Evolutionary conservation across 2,888 invertebrate genomes (phyloP).

Genomic region (Choreutis nemorana): DNA sequence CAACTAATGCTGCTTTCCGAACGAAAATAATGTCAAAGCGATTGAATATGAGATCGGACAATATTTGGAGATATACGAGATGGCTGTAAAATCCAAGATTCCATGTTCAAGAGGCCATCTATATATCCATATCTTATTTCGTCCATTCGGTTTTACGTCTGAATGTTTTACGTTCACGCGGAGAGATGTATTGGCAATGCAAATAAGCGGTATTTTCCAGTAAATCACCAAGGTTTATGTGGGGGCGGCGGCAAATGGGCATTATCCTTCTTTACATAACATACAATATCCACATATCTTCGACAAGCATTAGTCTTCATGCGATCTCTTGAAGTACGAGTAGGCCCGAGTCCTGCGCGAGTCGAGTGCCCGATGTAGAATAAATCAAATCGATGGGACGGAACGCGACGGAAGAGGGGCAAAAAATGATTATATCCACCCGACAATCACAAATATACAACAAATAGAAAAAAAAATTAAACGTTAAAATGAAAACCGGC

Average conservation of each 20-base stretch:
- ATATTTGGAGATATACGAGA: conserved; percentile 37
- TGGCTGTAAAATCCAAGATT: conserved; percentile 43
- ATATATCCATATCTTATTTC: conserved; percentile 50
- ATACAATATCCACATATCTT: conserved; percentile 36
- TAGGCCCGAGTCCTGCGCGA: conserved; percentile 19
- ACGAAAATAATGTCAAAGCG: conserved; percentile 22
- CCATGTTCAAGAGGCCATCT: conserved; percentile 36
- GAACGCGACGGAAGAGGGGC: conserved; percentile 34
- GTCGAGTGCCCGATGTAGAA: conserved; percentile 20
- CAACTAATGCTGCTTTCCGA: neutral
- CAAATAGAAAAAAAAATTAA: conserved; percentile 49
- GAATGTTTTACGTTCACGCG: conserved; percentile 34
- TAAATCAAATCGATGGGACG: conserved; percentile 42
- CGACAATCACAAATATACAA: conserved; percentile 37
- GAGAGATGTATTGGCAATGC: conserved; percentile 43
- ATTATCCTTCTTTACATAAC: conserved; percentile 32
- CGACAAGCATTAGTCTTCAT: conserved; percentile 29
- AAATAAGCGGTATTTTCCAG: conserved; percentile 47
- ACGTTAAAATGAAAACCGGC: conserved; percentile 54
- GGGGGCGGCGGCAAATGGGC: conserved; percentile 27
- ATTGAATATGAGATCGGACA: conserved; percentile 36
- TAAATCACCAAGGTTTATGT: conserved; percentile 41
- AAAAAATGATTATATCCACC: conserved; percentile 45
- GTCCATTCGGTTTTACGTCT: conserved; percentile 43
- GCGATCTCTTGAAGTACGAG: conserved; percentile 23